Percentiles rank a stretch among this genome's conserved stretches.
These are phyloP conservation scores for Nibea albiflora DNA, from an alignment of 2,113 vertebrate genomes.

Conservation along the genomic window DNA sequence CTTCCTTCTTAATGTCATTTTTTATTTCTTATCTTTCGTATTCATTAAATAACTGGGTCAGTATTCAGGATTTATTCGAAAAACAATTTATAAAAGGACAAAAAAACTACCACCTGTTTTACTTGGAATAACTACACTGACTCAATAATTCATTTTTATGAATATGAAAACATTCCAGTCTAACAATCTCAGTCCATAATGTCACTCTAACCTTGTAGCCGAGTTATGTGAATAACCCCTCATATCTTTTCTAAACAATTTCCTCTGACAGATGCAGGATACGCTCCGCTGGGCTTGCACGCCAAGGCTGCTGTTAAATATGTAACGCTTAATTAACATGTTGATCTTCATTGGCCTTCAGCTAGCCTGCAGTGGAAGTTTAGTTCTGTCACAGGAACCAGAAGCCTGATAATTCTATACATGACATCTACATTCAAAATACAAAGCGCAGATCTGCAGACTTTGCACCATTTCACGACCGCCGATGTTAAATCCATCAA, in stretches of 20 bases:
- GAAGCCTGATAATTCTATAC: conserved; percentile 15
- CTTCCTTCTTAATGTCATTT: conserved; percentile 15
- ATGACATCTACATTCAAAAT: background rate
- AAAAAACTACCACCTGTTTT: conserved; percentile 6
- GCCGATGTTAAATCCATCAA: conserved; percentile 35
- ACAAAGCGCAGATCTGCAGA: background rate
- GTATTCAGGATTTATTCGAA: conserved; percentile 21
- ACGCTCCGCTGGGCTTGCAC: conserved; percentile 35
- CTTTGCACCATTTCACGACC: background rate
- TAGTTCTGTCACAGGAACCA: conserved; percentile 3
- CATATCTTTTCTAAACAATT: conserved; percentile 53
- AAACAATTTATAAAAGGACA: conserved; percentile 22
- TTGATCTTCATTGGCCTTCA: conserved; percentile 51
- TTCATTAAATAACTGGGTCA: conserved; percentile 21
- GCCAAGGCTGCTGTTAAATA: conserved; percentile 64
- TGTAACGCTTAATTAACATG: conserved; percentile 64
- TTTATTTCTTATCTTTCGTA: conserved; percentile 3
- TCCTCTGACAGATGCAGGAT: conserved; percentile 54
- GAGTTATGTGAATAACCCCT: conserved; percentile 56
- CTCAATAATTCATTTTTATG: conserved; percentile 39
- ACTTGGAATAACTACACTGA: background rate
- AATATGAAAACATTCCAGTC: conserved; percentile 41
- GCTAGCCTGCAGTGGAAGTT: conserved; percentile 27
- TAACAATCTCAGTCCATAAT: conserved; percentile 25
- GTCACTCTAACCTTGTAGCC: conserved; percentile 52